These are phyloP conservation scores for Drosophila helvetica DNA, from an alignment of 2,888 invertebrate species.

Conservation along the genomic window DNA sequence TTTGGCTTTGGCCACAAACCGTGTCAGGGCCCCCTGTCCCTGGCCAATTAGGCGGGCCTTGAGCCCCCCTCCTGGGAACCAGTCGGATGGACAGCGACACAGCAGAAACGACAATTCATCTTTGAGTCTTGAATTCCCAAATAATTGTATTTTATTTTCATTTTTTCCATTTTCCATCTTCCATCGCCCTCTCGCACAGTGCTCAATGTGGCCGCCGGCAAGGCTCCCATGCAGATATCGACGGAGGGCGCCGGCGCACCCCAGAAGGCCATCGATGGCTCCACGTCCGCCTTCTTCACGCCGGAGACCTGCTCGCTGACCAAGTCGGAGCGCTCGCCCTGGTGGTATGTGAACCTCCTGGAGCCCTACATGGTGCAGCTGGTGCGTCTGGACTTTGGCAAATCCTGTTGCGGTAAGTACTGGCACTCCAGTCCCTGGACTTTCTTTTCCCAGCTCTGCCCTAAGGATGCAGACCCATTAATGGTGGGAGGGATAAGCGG, in stretches of 20 bases:
- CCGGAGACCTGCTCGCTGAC: conserved; percentile 94
- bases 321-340: conserved; percentile 92
- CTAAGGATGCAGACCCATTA: no score
- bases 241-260: conserved; percentile 93
- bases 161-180: background rate
- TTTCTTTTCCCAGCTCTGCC: no score
- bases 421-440: no score
- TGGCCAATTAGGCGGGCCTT: conserved; percentile 64
- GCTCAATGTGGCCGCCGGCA: conserved; percentile 96
- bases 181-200: conserved; percentile 86
- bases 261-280: conserved; percentile 95
- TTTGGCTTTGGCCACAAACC: conserved; percentile 43
- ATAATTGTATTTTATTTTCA: conserved; percentile 4
- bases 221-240: conserved; percentile 97
- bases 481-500: no score
- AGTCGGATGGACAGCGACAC: conserved; percentile 16
- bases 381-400: conserved; percentile 95
- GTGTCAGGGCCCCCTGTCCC: conserved; percentile 62
- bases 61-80: conserved; percentile 54
- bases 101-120: conserved; percentile 37
- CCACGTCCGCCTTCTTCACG: conserved; percentile 92
- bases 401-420: conserved; percentile 94
- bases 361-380: conserved; percentile 98
- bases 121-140: conserved; percentile 20
- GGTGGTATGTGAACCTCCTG: conserved; percentile 97